A percentile compares a stretch with the other conserved stretches of the same genome.
Conservation (phyloP, 2,797 vertebrate species). For the Tadarida brasiliensis region DNA sequence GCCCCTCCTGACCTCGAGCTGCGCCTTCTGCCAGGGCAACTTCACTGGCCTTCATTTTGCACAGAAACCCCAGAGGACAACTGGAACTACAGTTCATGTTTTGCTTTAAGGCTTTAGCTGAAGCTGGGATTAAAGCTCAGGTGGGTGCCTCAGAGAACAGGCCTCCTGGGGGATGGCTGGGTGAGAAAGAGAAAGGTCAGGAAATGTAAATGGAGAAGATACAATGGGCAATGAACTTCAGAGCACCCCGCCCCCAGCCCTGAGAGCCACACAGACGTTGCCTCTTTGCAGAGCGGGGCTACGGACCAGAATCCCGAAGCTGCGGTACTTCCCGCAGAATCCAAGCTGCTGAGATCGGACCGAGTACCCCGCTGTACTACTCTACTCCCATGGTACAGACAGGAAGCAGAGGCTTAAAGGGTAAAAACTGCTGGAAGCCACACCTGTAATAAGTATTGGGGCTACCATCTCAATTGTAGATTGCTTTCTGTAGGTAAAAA, state of each 20-base stretch:
- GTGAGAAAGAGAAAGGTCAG: slow-evolving; percentile 35
- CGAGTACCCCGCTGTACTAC: no score
- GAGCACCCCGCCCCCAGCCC: background rate
- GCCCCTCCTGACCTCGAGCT: background rate
- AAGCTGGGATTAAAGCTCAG: background rate
- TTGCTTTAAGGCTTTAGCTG: background rate
- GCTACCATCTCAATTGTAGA: background rate
- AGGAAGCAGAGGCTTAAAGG: background rate
- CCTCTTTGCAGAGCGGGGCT: background rate
- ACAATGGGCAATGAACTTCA: background rate
- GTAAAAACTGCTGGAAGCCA: background rate
- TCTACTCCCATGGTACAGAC: background rate
- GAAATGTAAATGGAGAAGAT: slow-evolving; percentile 42
- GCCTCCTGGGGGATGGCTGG: background rate
- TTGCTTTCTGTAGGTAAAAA: no score
- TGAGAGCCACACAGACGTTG: background rate
- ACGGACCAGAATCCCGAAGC: background rate
- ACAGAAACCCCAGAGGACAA: background rate
- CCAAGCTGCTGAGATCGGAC: rapidly evolving
- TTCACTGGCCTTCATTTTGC: background rate
- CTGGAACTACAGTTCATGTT: background rate
- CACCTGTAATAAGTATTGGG: background rate
- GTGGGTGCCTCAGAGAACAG: background rate
- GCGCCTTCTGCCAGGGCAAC: background rate
- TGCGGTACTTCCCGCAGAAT: background rate